A percentile compares a stretch with the other conserved stretches of the same genome.
Evolutionary conservation across 1,140 invertebrate genomes (phyloP).

Genomic region (Drosophila kikkawai): DNA sequence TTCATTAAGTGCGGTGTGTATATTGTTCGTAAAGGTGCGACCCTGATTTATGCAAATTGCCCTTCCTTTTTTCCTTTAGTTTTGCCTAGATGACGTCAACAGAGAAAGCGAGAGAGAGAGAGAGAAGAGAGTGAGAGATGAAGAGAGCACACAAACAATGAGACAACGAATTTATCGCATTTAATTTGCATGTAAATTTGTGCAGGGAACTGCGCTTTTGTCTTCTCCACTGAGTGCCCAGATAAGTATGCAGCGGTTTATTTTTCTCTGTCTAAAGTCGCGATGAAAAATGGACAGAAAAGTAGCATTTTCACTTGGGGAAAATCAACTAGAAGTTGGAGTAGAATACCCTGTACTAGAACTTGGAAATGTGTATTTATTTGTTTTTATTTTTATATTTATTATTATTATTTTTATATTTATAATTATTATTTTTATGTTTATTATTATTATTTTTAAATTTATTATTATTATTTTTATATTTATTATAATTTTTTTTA

Average conservation of each 20-base stretch:
- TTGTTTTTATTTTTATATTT: too few relatives aligned
- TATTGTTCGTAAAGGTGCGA: conserved; percentile 26
- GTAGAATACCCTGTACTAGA: neutral
- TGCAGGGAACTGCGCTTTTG: conserved; percentile 48
- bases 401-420: too few relatives aligned
- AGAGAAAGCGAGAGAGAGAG: conserved; percentile 5
- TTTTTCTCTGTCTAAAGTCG: conserved; percentile 41
- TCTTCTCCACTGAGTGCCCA: conserved; percentile 28
- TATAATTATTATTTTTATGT: too few relatives aligned
- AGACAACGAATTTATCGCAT: conserved; percentile 54
- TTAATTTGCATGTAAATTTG: conserved; percentile 54
- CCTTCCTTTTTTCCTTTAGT: neutral
- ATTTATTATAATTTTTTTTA: too few relatives aligned
- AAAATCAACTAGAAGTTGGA: neutral
- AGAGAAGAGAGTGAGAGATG: neutral
- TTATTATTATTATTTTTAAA: too few relatives aligned
- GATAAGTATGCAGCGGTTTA: conserved; percentile 46
- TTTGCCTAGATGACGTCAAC: conserved; percentile 35
- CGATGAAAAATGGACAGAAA: conserved; percentile 35
- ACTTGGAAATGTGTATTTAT: too few relatives aligned
- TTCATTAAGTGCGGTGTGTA: conserved; percentile 13
- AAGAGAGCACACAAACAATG: conserved; percentile 29
- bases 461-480: too few relatives aligned
- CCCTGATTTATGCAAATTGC: conserved; percentile 71
- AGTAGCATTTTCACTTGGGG: conserved; percentile 1